These are phyloP conservation scores for Platyscapa corneri DNA, from an alignment of 1,140 invertebrate genomes.

Conservation along the genomic window DNA sequence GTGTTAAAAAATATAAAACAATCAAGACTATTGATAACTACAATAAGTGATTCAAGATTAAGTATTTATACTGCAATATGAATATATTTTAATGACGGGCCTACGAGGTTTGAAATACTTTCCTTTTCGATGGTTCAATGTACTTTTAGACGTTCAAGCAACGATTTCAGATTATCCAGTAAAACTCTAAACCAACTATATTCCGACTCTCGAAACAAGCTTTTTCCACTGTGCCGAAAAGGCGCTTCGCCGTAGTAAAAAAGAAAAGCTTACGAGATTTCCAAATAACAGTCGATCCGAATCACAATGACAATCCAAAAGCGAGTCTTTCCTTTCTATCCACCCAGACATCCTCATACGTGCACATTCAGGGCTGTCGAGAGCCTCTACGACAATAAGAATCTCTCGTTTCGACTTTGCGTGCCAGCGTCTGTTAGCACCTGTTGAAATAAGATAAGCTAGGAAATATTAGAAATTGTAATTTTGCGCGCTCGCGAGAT, in stretches of 20 bases:
- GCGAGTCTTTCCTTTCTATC: neutral
- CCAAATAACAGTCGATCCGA: neutral
- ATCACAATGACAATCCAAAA: neutral
- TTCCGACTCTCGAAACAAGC: neutral
- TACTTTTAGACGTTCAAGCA: neutral
- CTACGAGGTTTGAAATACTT: neutral
- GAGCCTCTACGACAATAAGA: neutral
- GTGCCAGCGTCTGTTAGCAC: constrained; percentile 28
- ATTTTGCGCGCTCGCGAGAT: neutral
- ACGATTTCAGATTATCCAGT: neutral
- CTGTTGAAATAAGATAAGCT: neutral
- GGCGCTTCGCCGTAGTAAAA: neutral
- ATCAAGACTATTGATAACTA: neutral
- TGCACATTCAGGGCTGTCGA: neutral
- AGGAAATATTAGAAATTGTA: constrained; percentile 32
- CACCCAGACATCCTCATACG: no score
- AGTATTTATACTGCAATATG: neutral
- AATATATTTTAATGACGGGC: neutral
- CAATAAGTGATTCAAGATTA: neutral
- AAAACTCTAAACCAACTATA: neutral
- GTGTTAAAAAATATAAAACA: neutral
- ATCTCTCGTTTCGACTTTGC: neutral
- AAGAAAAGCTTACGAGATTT: neutral
- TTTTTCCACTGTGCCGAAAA: neutral
- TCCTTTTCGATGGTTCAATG: neutral